Conservation (phyloP, 2,888 invertebrate genomes). For the Hypomecis punctinalis region DNA sequence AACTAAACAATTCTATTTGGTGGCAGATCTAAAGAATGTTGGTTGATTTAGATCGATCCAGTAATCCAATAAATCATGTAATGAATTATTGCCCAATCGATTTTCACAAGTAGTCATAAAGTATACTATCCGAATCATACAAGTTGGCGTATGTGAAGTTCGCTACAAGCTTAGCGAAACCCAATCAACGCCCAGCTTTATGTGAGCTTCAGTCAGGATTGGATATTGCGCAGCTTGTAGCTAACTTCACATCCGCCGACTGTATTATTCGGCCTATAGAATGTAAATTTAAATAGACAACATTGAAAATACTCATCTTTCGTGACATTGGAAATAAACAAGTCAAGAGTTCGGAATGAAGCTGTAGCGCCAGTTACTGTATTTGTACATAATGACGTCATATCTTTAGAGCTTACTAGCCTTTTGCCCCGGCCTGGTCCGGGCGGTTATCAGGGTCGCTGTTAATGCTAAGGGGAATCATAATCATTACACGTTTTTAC, state of each 20-base stretch:
- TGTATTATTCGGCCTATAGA: too few species aligned
- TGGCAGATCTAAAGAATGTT: conserved; percentile 3
- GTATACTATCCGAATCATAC: too few species aligned
- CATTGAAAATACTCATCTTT: too few species aligned
- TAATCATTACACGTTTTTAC: conserved; percentile 70
- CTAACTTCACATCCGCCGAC: too few species aligned
- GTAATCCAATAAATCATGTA: neutral
- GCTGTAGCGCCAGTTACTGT: conserved; percentile 56
- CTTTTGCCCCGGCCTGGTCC: conserved; percentile 79
- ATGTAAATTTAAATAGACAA: too few species aligned
- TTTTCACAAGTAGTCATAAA: neutral
- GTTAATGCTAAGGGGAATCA: conserved; percentile 79
- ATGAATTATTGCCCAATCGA: neutral
- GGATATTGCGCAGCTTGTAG: too few species aligned
- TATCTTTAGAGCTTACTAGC: conserved; percentile 85
- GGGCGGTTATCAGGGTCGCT: conserved; percentile 84
- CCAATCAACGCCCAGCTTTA: too few species aligned
- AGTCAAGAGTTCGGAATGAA: conserved; percentile 48
- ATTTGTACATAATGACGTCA: conserved; percentile 80
- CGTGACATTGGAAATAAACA: neutral
- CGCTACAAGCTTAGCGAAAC: too few species aligned
- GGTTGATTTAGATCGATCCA: conserved; percentile 20
- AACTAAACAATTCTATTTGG: too few species aligned
- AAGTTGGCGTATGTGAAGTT: too few species aligned
- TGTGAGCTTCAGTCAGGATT: too few species aligned